Evolutionary conservation across 2,888 invertebrate genomes (phyloP), one percentile per base, ranked within the genome.

Genomic region (Tillus elongatus): DNA sequence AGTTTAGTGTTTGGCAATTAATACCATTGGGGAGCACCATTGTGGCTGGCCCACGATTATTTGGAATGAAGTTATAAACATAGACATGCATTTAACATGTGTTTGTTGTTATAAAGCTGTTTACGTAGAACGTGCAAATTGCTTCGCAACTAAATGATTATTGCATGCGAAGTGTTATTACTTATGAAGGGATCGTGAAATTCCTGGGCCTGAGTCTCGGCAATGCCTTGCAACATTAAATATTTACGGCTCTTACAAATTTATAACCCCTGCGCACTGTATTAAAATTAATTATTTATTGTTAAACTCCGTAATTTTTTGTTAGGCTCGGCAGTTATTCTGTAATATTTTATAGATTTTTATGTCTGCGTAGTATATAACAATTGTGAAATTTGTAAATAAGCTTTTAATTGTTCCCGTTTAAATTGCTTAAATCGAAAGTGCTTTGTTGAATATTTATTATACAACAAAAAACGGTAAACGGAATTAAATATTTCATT

Each of bases 281-380:
- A 71, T 71, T 71, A 70, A 70, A 71, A 71, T 71, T 68, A 71
- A 71, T 71, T 71, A 71, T 71, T 71, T 70, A 71, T 69, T 69
- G 69, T 70, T 70, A 69, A 70, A 70, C 67, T 69, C 66, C 63
- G 68, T 67, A 67, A 69, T 70, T 71, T 71, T 71, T 70, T 59
- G 54, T 57, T 52, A 53, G 57, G 55, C 30, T 10, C n/a, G 11
- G 12, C 30, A 6, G 47, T 49, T 46, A 49, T 47, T 45, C 42
- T 36, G 44, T 44, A 41, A 52, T 52, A 52, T 50, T 51, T 51
- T 53, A 51, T 52, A 49, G 47, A 52, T 52, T 54, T 54, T 52
- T 50, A 50, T 46, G 49, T 49, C 46, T 47, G 38, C 52, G 50
- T 50, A 52, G 56, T 53, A 56, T 56, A 58, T 58, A 57, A 55